Evolutionary conservation across 2,113 vertebrate species (phyloP).

Genomic region (Daubentonia madagascariensis): DNA sequence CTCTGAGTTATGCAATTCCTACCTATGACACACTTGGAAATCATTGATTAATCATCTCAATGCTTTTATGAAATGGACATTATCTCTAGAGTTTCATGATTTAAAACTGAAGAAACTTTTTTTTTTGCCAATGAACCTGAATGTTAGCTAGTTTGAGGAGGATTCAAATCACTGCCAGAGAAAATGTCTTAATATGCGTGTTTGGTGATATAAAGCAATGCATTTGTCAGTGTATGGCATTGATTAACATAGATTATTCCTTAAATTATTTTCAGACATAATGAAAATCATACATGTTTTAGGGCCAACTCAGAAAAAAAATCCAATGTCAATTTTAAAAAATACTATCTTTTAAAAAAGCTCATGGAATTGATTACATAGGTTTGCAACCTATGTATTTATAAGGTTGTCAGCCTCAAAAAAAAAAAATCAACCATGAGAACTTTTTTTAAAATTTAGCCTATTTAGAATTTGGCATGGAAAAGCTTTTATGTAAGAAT

Average conservation of each 20-base stretch:
- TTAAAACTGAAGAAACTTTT: constrained; percentile 37
- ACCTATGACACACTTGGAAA: constrained; percentile 7
- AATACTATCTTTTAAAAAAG: neutral
- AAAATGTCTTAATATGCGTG: neutral
- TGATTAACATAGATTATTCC: neutral
- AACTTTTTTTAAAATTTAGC: neutral
- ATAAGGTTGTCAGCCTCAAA: neutral
- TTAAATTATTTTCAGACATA: neutral
- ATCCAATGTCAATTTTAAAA: neutral
- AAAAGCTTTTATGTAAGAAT: neutral
- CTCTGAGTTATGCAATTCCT: neutral
- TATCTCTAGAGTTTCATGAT: constrained; percentile 39
- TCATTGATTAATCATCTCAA: constrained; percentile 38
- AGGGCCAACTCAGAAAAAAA: neutral
- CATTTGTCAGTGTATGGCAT: neutral
- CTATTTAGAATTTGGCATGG: neutral
- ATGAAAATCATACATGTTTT: neutral
- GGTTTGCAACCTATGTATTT: neutral
- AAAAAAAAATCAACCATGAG: neutral
- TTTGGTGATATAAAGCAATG: neutral
- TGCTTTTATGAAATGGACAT: constrained; percentile 29
- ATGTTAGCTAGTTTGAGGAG: neutral
- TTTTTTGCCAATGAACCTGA: neutral
- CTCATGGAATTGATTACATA: neutral
- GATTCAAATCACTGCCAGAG: neutral